These are phyloP conservation scores for Thaleichthys pacificus DNA, from an alignment of 2,797 vertebrate genomes.

Conservation along the genomic window DNA sequence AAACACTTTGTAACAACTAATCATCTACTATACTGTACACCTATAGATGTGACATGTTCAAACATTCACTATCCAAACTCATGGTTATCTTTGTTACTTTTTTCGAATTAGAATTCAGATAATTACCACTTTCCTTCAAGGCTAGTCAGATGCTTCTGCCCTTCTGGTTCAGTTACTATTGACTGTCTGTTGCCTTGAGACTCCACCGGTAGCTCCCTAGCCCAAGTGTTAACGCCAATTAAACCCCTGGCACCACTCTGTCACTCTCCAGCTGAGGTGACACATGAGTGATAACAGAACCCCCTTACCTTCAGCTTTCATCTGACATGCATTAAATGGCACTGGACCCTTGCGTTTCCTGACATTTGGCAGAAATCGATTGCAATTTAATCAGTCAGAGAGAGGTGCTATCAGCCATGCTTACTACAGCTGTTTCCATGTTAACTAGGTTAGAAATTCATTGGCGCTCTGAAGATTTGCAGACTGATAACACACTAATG, in stretches of 20 bases:
- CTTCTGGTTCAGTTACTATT: slow-evolving; percentile 56
- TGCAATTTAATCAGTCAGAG: slow-evolving; percentile 73
- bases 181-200: slow-evolving; percentile 66
- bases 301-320: slow-evolving; percentile 68
- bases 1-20: background rate
- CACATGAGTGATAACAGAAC: slow-evolving; percentile 70
- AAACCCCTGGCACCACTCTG: slow-evolving; percentile 67
- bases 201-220: slow-evolving; percentile 35
- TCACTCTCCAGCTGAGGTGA: slow-evolving; percentile 68
- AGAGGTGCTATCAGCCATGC: slow-evolving; percentile 62
- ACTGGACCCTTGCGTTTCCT: slow-evolving; percentile 71
- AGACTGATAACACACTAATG: slow-evolving; percentile 39
- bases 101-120: slow-evolving; percentile 26
- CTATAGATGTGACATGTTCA: background rate
- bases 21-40: background rate
- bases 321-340: slow-evolving; percentile 71
- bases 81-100: slow-evolving; percentile 34
- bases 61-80: background rate
- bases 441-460: slow-evolving; percentile 38
- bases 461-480: slow-evolving; percentile 14
- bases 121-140: slow-evolving; percentile 59
- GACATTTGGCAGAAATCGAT: slow-evolving; percentile 76
- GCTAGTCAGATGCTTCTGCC: slow-evolving; percentile 58
- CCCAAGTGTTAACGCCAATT: slow-evolving; percentile 71
- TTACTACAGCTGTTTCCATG: slow-evolving; percentile 59